Evolutionary conservation across 2,797 vertebrate genomes (phyloP), one percentile per base, ranked within the genome.

Genomic region (Bucorvus abyssinicus): DNA sequence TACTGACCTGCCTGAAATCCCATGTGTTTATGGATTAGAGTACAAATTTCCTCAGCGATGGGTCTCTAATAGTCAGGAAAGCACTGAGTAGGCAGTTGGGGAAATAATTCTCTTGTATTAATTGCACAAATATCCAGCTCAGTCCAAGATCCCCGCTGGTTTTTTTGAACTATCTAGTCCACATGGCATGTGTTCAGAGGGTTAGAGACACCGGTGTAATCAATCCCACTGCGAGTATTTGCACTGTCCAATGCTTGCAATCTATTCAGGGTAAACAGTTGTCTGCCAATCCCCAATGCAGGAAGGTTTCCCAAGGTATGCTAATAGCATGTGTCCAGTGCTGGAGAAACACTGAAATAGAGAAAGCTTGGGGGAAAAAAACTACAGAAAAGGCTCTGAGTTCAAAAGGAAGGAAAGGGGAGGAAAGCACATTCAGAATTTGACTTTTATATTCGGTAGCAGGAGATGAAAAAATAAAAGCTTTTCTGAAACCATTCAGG

Each of bases 201-300:
- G 36, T 52, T 86, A 67, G 82, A 83, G 53, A 40, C 53, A 68
- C 34, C 3, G 0, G 27, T 44, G 73, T 70, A 90, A 95, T 93
- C 93, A 95, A 84, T 96, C 74, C 80, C 85, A 70, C 32, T 13
- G 63, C 50, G 79, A 85, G 63, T 93, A 79, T 95, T 96, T 97
- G 87, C 91, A 81, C 80, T 93, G 85, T 40, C 77, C 67, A 3
- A 10, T 30, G 22, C 67, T 90, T 71, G 65, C 87, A 91, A 95
- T 96, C 87, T 86, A 87, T 95, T 75, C 93, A 96, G 63, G 70
- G 93, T 86, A 95, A 96, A 96, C 95, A 95, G 84, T 84, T 86
- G 77, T 67, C 94, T 96, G 87, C 94, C 94, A 82, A 50, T 88
- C 77, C 79, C 89, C 38, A 17, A 50, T 27, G 47, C 83, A 82